Base-by-base conservation (phyloP, 2,888 invertebrate genomes). In the Drosophila putrida region DNA sequence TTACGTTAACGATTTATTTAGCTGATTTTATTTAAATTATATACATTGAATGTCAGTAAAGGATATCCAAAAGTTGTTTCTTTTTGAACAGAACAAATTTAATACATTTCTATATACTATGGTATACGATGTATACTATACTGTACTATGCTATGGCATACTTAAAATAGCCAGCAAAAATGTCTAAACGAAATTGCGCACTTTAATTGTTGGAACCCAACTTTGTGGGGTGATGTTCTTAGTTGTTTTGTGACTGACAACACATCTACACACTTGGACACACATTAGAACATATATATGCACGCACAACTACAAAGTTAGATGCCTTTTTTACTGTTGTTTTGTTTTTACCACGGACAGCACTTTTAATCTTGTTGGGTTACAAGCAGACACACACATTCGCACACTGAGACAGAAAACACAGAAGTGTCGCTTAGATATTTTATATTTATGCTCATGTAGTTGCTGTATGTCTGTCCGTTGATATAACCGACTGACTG, bases 371-470 rank as follows among this genome's bases (percentile, higher is more conserved):
- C 90, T 89, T 85, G 79, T 82, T 83, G 76, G 65, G 54, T 44
- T 70, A 75, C 63, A 67, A 33, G 43, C 43, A 62, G 47, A 62
- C 25, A 64, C 25, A 47, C 25, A 58, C 13, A 28, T 2, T 35
- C 51, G 58, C 46, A 55, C 33, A 62, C 55, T 35, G 36, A 65
- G 58, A 54, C 44, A 39, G 13, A 58, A 46, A 35, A 6, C 41
- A 31, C 50, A 65, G 25, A 71, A 76, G 66, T 80, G 77, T 54
- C 81, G 76, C 64, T 80, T 60, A 82, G 78, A 82, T 89, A 89
- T 83, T 88, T 89, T 88, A 88, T 89, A 89, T 88, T 84, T 84
- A 89, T 84, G 83, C 51, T 82, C 82, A 69, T 89, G 90, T 73
- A 78, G 68, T 57, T 46, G 81, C 31, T 46, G 31, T 46, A 46